These are phyloP conservation scores for Troilus luridus DNA, from an alignment of 2,888 invertebrate species.

Conservation along the genomic window DNA sequence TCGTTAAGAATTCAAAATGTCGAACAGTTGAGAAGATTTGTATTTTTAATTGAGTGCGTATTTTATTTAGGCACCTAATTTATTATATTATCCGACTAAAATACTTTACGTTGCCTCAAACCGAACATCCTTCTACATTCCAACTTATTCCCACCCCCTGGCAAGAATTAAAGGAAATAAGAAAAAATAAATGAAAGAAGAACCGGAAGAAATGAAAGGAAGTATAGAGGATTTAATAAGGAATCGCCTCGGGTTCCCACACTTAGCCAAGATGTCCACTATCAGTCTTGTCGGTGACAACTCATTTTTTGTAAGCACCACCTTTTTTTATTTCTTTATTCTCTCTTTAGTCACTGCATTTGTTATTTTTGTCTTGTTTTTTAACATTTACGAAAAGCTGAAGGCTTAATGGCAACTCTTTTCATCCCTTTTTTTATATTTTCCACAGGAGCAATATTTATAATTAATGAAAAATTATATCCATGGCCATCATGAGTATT, in stretches of 20 bases:
- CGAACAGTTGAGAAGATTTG: too few species aligned
- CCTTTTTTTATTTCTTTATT: neutral
- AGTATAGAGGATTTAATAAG: neutral
- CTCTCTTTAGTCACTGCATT: neutral
- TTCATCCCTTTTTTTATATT: neutral
- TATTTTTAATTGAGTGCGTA: too few species aligned
- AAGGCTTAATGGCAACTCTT: neutral
- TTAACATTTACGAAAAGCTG: neutral
- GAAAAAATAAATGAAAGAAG: neutral
- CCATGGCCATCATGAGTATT: too few species aligned
- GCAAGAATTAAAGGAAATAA: neutral
- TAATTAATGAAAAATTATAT: neutral
- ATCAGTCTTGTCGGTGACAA: conserved; percentile 33
- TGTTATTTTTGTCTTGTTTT: neutral
- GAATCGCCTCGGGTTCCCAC: conserved; percentile 8
- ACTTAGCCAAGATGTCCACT: conserved; percentile 17
- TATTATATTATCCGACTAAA: too few species aligned
- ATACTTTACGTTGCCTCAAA: too few species aligned
- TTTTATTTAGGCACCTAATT: too few species aligned
- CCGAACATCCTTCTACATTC: neutral
- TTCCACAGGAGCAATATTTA: neutral
- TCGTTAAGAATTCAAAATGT: too few species aligned
- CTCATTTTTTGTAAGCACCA: conserved; percentile 40
- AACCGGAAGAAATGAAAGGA: conserved; percentile 13
- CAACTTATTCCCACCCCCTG: neutral